Evolutionary conservation across 2,797 vertebrate species (phyloP).

Genomic region (Oreochromis grahami): DNA sequence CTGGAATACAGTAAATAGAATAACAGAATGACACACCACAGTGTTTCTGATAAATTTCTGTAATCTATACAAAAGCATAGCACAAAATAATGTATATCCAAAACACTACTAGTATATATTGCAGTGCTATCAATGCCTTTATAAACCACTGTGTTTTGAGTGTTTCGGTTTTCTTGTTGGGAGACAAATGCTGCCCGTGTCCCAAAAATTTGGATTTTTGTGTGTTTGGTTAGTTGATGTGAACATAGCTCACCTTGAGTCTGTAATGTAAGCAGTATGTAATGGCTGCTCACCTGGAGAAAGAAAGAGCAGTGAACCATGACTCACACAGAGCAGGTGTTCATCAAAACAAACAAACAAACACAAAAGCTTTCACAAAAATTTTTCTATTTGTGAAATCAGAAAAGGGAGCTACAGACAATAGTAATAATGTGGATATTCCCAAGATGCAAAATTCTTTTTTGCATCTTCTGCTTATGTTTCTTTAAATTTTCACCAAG

Average conservation of each 20-base stretch:
- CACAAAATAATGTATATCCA: background rate
- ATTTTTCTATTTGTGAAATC: background rate
- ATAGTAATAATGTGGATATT: background rate
- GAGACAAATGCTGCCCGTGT: fast-evolving
- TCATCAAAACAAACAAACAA: background rate
- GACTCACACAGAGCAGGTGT: constrained; percentile 15
- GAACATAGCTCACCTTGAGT: background rate
- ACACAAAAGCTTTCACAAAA: background rate
- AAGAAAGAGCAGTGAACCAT: background rate
- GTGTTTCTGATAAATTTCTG: fast-evolving
- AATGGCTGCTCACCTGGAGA: constrained; percentile 8
- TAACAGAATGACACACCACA: fast-evolving
- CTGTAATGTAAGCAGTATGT: background rate
- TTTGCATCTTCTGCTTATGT: background rate
- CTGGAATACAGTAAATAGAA: background rate
- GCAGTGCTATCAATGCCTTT: background rate
- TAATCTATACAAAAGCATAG: background rate
- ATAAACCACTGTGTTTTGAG: fast-evolving
- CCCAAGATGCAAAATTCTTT: background rate
- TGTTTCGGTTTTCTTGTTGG: background rate
- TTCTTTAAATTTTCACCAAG: background rate
- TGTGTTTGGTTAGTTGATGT: background rate
- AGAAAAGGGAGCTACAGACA: background rate
- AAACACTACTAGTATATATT: background rate
- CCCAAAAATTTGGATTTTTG: background rate